Evolutionary conservation across 2,113 vertebrate genomes (phyloP).

Genomic region (Equus quagga): DNA sequence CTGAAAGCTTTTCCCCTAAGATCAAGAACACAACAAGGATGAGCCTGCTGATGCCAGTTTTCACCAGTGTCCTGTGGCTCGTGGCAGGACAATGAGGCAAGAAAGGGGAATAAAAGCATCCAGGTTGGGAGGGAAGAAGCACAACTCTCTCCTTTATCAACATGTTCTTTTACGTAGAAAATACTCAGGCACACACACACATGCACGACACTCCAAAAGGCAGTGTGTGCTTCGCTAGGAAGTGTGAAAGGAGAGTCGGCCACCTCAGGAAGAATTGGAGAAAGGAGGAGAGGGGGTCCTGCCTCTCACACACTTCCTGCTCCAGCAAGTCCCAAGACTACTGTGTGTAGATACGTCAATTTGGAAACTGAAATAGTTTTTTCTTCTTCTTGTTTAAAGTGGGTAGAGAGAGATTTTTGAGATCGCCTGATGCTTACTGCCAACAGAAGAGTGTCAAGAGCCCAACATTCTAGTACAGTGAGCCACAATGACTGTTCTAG

Average conservation of each 20-base stretch:
- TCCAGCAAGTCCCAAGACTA: neutral
- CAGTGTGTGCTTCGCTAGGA: neutral
- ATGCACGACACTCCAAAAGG: neutral
- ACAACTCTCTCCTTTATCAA: neutral
- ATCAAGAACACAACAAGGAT: neutral
- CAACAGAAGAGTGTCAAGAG: neutral
- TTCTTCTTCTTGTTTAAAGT: neutral
- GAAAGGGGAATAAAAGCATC: neutral
- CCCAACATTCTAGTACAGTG: neutral
- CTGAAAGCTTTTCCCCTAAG: neutral
- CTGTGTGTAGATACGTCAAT: neutral
- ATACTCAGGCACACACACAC: neutral
- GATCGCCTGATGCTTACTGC: neutral
- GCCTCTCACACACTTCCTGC: neutral
- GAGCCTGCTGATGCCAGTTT: neutral
- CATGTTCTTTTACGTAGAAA: neutral
- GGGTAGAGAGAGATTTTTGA: neutral
- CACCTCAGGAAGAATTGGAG: neutral
- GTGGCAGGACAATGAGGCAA: neutral
- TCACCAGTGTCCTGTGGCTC: neutral
- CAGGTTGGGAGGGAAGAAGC: neutral
- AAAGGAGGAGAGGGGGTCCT: neutral
- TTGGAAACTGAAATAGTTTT: neutral
- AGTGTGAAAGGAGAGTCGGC: neutral
- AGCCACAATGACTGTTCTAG: neutral